A percentile compares a stretch with the other conserved stretches of the same genome.
These are phyloP conservation scores for Bugula neritina DNA, from an alignment of 2,888 invertebrate species.

Conservation along the genomic window DNA sequence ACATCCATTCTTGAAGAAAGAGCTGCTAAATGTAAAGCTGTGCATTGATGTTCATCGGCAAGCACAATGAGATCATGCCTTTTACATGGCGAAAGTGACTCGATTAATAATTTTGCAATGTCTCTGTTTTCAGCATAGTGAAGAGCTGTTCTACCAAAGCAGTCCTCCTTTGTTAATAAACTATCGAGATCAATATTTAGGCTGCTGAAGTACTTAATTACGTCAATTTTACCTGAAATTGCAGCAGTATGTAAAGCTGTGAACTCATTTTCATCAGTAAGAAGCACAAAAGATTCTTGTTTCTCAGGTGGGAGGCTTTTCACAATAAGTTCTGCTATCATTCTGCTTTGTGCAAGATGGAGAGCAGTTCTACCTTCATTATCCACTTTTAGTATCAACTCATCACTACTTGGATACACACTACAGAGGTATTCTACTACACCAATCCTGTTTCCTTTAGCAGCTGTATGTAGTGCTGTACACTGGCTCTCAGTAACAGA, in stretches of 20 bases:
- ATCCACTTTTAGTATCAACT: neutral
- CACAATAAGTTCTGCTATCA: neutral
- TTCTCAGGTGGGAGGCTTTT: neutral
- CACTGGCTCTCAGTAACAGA: neutral
- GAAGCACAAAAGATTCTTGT: neutral
- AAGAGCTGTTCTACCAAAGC: neutral
- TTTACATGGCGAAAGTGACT: neutral
- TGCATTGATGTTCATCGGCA: too few species aligned
- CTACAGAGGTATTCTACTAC: neutral
- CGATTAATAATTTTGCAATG: too few species aligned
- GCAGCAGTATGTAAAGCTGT: conserved; percentile 5
- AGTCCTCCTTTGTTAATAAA: neutral
- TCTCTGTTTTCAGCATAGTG: too few species aligned
- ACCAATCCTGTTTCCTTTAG: neutral
- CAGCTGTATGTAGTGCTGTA: conserved; percentile 7
- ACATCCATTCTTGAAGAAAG: too few species aligned
- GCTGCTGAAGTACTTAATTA: neutral
- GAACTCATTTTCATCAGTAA: neutral
- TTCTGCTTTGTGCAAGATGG: neutral
- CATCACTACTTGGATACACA: neutral
- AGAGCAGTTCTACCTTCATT: neutral
- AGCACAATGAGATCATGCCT: too few species aligned
- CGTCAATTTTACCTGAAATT: neutral
- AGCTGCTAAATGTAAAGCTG: too few species aligned
- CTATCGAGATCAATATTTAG: neutral